Conservation (phyloP, 2,797 vertebrate genomes). For the Buphagus erythrorhynchus region DNA sequence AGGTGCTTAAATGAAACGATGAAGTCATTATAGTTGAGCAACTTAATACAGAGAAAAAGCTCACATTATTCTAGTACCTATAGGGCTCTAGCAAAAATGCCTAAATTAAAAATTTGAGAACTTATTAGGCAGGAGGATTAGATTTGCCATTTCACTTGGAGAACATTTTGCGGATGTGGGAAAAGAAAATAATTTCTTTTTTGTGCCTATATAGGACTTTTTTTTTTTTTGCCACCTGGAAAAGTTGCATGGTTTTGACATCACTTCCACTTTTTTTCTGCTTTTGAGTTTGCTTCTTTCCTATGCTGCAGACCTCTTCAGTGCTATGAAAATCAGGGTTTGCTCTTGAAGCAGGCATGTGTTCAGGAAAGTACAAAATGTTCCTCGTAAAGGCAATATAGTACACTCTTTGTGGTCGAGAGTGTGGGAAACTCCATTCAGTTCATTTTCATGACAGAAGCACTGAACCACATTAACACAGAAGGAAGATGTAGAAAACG, state of each 20-base stretch:
- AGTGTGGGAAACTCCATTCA: slow-evolving; percentile 60
- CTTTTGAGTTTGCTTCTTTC: background rate
- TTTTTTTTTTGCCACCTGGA: background rate
- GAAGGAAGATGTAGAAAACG: slow-evolving; percentile 53
- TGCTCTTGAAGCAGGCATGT: slow-evolving; percentile 21
- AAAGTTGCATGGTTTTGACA: slow-evolving; percentile 19
- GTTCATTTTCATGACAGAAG: slow-evolving; percentile 67
- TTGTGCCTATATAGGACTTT: background rate
- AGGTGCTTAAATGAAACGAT: slow-evolving; percentile 63
- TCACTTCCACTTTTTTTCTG: background rate
- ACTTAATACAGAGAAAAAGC: slow-evolving; percentile 51
- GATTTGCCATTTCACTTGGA: slow-evolving; percentile 12
- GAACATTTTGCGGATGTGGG: background rate
- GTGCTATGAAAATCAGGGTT: background rate
- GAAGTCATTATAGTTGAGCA: slow-evolving; percentile 52
- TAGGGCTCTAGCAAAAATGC: background rate
- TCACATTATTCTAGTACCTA: slow-evolving; percentile 20
- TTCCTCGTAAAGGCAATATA: slow-evolving; percentile 44
- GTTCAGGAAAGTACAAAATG: slow-evolving; percentile 35
- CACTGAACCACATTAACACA: slow-evolving; percentile 67
- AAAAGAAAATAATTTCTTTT: background rate
- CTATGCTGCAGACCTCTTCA: background rate
- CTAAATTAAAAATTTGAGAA: slow-evolving; percentile 62
- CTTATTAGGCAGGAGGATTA: slow-evolving; percentile 32
- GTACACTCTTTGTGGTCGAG: slow-evolving; percentile 64